Conservation (phyloP, 1,140 invertebrate species). For the Drosophila rhopaloa region DNA sequence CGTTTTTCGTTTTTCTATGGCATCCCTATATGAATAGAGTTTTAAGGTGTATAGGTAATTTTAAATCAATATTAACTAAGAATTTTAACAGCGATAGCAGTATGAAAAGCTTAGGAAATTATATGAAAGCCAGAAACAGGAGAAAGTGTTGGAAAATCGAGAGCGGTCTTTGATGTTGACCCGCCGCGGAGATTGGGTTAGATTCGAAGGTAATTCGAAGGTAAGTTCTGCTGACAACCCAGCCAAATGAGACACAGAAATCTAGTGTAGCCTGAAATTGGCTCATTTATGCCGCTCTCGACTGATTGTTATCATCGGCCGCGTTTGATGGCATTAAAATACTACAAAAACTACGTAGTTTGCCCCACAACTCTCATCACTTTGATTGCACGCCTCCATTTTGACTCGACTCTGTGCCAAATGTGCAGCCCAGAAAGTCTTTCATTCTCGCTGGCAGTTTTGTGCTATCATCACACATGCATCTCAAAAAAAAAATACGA, state of each 20-base stretch:
- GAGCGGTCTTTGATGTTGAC: slow-evolving; percentile 51
- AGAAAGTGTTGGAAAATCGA: slow-evolving; percentile 67
- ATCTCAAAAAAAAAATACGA: slow-evolving; percentile 1
- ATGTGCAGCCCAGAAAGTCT: slow-evolving; percentile 73
- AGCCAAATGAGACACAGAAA: slow-evolving; percentile 51
- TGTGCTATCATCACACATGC: slow-evolving; percentile 37
- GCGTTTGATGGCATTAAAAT: slow-evolving; percentile 31
- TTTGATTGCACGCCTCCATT: slow-evolving; percentile 17
- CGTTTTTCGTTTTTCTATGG: too few species aligned
- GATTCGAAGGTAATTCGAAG: not conserved
- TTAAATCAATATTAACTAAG: too few species aligned
- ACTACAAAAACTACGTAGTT: not conserved
- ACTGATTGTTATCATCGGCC: slow-evolving; percentile 36
- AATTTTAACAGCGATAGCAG: too few species aligned
- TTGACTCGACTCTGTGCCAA: slow-evolving; percentile 49
- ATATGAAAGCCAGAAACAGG: not conserved
- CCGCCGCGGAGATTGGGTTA: slow-evolving; percentile 15
- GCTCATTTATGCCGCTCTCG: slow-evolving; percentile 54
- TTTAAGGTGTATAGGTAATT: too few species aligned
- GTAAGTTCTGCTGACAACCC: slow-evolving; percentile 7
- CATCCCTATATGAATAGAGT: too few species aligned
- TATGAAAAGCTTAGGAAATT: too few species aligned
- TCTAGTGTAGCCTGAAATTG: slow-evolving; percentile 72
- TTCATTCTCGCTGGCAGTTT: slow-evolving; percentile 47
- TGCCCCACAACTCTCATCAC: not conserved